A percentile compares a stretch with the other conserved stretches of the same genome.
These are phyloP conservation scores for Ochropleura leucogaster DNA, from an alignment of 2,888 invertebrate species.

Conservation along the genomic window DNA sequence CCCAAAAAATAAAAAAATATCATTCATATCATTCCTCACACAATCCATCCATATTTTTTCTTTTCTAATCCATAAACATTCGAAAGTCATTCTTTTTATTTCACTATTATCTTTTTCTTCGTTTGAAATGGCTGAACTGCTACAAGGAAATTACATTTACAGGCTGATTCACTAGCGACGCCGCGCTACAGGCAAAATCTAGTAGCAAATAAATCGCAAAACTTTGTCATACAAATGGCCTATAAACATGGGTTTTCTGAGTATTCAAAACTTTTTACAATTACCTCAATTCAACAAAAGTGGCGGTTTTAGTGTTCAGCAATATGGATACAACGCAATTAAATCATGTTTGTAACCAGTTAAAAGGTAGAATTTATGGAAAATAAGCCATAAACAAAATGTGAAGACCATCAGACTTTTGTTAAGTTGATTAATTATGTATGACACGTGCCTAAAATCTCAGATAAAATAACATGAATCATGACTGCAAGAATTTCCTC, in stretches of 20 bases:
- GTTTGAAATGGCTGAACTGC: background rate
- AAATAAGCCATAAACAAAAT: constrained; percentile 11
- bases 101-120: background rate
- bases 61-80: too few relatives aligned
- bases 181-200: background rate
- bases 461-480: constrained; percentile 34
- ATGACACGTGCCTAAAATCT: constrained; percentile 11
- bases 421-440: constrained; percentile 15
- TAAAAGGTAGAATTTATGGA: background rate
- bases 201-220: background rate
- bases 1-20: too few relatives aligned
- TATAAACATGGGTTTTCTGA: background rate
- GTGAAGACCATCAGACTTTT: background rate
- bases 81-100: background rate
- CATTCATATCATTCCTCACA: too few relatives aligned
- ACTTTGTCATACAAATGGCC: background rate
- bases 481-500: constrained; percentile 13
- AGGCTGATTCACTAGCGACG: background rate
- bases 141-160: background rate
- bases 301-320: background rate
- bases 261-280: background rate
- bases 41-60: too few relatives aligned
- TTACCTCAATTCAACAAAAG: background rate
- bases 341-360: background rate
- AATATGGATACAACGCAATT: background rate